Base-by-base conservation (phyloP, 2,888 invertebrate species). In the Drosophila meridiana region DNA sequence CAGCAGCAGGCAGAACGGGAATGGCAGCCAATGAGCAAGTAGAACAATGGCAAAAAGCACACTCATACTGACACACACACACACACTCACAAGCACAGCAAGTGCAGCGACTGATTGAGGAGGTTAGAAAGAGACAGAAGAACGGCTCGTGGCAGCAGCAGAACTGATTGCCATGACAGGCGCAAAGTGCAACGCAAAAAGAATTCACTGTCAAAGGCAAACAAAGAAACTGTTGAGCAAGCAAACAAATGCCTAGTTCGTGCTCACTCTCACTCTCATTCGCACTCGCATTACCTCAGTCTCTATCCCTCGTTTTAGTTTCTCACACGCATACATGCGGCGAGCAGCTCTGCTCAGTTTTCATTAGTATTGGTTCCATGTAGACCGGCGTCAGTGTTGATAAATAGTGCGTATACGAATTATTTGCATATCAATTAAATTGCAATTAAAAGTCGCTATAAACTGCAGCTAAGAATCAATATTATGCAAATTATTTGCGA, bases 21-120 rank as follows among this genome's bases (percentile, higher is more conserved):
- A 26, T 61, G 60, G 52, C 70, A 56, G 55, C 72, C 69, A 61
- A 69, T 65, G 63, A 66, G 62, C 68, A 69, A 66, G 68, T 75
- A 76, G 76, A 84, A 83, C 87, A 84, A 87, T 69, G 77, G 55
- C 43, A 61, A 62, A 65, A 55, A 40, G 42, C 53, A 34, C 59
- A 52, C 42, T n/a, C 61, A 48, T 30, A 62, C 20, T 20, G 20
- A 20, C 42, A 58, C 52, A 26, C 45, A 52, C 11, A 58, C 52
- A 26, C 45, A 56, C 9, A 55, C 47, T 28, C 43, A 28, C 13
- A n/a, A 11, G n/a, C 38, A 9, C 34, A 47, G 30, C n/a, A n/a
- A 34, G 11, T 32, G 11, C 50, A 30, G 47, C 34, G 70, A 73
- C 73, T 77, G 69, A 73, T 69, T 68, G 53, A 42, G 47, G 56